A percentile compares a stretch with the other conserved stretches of the same genome.
Evolutionary conservation across 2,797 vertebrate species (phyloP).

Genomic region (Arnoldichthys spilopterus): DNA sequence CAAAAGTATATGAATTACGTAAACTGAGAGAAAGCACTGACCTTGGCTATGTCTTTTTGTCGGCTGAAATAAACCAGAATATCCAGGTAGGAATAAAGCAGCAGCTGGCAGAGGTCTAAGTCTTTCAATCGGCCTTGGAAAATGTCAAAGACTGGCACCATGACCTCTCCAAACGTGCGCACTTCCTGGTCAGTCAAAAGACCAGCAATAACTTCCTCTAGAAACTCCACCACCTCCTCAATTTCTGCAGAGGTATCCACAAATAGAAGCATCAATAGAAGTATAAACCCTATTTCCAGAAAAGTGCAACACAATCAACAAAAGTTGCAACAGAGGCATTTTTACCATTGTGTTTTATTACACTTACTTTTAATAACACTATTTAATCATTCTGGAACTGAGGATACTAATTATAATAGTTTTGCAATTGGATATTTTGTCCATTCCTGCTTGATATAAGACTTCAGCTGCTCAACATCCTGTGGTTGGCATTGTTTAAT

Average conservation of each 20-base stretch:
- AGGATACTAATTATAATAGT: no score
- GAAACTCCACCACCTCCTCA: constrained; percentile 89
- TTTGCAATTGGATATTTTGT: no score
- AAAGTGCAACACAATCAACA: no score
- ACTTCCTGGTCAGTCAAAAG: constrained; percentile 92
- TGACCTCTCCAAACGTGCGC: constrained; percentile 92
- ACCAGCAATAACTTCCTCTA: constrained; percentile 89
- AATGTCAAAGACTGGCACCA: constrained; percentile 91
- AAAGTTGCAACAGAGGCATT: no score
- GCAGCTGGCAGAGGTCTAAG: constrained; percentile 91
- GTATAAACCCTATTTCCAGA: no score
- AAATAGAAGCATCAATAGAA: neutral
- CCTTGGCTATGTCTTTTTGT: constrained; percentile 92
- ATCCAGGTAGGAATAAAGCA: constrained; percentile 91
- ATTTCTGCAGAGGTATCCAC: constrained; percentile 76
- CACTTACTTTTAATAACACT: no score
- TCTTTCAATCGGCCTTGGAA: constrained; percentile 89
- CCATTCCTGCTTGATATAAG: no score
- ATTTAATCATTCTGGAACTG: no score
- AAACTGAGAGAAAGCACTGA: constrained; percentile 60
- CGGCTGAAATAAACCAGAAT: constrained; percentile 92
- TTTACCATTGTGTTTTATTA: no score
- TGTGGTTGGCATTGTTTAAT: no score
- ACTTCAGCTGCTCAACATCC: no score
- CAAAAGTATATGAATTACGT: no score